Evolutionary conservation across 2,888 invertebrate species (phyloP).

Genomic region (Ochropacha duplaris): DNA sequence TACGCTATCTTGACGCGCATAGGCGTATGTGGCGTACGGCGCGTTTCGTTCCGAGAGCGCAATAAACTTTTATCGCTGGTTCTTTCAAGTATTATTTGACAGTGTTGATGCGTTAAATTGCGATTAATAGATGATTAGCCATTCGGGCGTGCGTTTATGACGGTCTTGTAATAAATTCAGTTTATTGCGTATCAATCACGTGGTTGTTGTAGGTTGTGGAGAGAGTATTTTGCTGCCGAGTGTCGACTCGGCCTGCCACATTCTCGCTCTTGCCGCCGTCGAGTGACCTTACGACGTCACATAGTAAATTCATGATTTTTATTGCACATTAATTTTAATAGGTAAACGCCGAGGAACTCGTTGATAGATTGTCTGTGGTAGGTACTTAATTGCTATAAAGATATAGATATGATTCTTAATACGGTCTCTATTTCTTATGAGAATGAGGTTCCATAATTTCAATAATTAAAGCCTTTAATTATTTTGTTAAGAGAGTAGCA

Average conservation of each 20-base stretch:
- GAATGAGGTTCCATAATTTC: too few relatives aligned
- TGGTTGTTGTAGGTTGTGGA: constrained; percentile 29
- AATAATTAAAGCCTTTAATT: too few relatives aligned
- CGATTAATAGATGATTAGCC: constrained; percentile 78
- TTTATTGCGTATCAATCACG: constrained; percentile 77
- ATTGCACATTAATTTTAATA: constrained; percentile 30
- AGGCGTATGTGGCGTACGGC: constrained; percentile 8
- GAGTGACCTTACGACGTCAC: constrained; percentile 20
- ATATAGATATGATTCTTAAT: background rate
- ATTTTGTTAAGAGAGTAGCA: too few relatives aligned
- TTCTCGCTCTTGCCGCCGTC: constrained; percentile 20
- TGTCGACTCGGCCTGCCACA: constrained; percentile 10
- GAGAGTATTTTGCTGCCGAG: constrained; percentile 18
- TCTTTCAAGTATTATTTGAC: constrained; percentile 75
- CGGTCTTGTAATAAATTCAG: constrained; percentile 71
- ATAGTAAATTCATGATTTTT: constrained; percentile 38
- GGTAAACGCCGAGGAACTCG: constrained; percentile 16
- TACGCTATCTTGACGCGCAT: constrained; percentile 5
- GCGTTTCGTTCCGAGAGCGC: constrained; percentile 36
- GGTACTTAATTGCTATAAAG: background rate
- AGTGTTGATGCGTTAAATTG: constrained; percentile 76
- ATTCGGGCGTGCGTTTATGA: constrained; percentile 67
- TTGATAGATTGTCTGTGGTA: constrained; percentile 8
- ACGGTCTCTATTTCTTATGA: too few relatives aligned
- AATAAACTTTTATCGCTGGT: constrained; percentile 70